Evolutionary conservation across 2,113 vertebrate genomes (phyloP), one percentile per base, ranked within the genome.

Genomic region (Gymnogyps californianus): DNA sequence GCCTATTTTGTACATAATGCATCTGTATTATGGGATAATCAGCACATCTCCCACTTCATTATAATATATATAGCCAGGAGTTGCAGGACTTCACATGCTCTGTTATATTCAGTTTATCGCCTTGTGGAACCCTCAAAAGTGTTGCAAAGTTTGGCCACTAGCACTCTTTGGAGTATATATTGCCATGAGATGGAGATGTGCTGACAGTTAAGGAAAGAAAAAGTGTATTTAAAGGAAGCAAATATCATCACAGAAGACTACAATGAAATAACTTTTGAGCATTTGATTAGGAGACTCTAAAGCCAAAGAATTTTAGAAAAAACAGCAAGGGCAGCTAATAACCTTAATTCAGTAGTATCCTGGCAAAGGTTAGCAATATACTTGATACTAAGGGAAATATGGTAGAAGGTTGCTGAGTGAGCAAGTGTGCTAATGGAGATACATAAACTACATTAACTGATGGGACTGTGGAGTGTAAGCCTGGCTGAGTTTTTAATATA

Each of bases 11-110:
- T 72, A 92, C 54, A 92, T 88, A 98, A 97, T 95, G 70, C 46
- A 72, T 89, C 95, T 97, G 78, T 83, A 91, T 94, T 98, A 97
- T 89, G 87, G 97, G 96, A 95, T 98, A 98, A 98, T 98, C 92
- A 97, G 96, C 85, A 95, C 94, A 94, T 96, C 95, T 96, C 90
- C 76, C 81, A 70, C 76, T 97, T 97, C 95, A 92, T 90, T 83
- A 58, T 72, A 83, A 82, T 94, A 75, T 91, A 74, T 75, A 94
- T 67, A 89, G 26, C 38, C 72, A 93, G 28, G 49, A 95, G 54
- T 84, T 57, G 32, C 70, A 78, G 34, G 52, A 86, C 83, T 97
- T 97, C 70, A 89, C 65, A 84, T 61, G 71, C 51, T 96, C 90
- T 62, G 71, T 97, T 96, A 64, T 88, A 97, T 96, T 96, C 72